Evolutionary conservation across 2,888 invertebrate species (phyloP).

Genomic region (Eilema depressum): DNA sequence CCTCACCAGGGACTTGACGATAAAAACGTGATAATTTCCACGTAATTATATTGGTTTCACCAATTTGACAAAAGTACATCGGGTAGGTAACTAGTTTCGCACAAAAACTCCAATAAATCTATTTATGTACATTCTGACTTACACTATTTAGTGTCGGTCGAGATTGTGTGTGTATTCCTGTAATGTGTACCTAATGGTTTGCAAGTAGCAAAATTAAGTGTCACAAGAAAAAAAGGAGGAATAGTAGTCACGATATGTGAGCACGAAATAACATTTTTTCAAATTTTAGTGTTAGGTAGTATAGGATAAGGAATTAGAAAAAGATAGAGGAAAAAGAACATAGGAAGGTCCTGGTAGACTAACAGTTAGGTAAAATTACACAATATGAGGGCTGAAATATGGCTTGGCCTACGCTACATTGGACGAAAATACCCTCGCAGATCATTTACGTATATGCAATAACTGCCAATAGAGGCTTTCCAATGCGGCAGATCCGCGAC

Average conservation of each 20-base stretch:
- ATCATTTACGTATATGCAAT: too few relatives aligned
- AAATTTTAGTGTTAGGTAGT: neutral
- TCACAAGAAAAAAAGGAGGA: neutral
- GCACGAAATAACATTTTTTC: neutral
- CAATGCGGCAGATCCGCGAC: too few relatives aligned
- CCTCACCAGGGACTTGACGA: neutral
- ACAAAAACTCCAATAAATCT: slow-evolving; percentile 1
- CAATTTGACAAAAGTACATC: slow-evolving; percentile 10
- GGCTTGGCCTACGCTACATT: too few relatives aligned
- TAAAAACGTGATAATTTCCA: neutral
- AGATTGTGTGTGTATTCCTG: neutral
- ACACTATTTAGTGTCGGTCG: neutral
- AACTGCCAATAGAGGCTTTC: too few relatives aligned
- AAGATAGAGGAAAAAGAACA: too few relatives aligned
- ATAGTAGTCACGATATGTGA: neutral
- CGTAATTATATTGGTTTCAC: slow-evolving; percentile 8
- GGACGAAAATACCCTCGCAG: too few relatives aligned
- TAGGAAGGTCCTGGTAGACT: too few relatives aligned
- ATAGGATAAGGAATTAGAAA: too few relatives aligned
- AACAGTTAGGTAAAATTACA: too few relatives aligned
- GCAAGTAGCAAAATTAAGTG: neutral
- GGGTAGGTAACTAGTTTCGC: slow-evolving; percentile 4
- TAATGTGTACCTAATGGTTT: neutral
- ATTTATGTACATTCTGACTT: neutral
- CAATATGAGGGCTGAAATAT: too few relatives aligned